phyloP scores from a whole-genome alignment of 2,113 vertebrate genomes.

The Mohoua ochrocephala region DNA sequence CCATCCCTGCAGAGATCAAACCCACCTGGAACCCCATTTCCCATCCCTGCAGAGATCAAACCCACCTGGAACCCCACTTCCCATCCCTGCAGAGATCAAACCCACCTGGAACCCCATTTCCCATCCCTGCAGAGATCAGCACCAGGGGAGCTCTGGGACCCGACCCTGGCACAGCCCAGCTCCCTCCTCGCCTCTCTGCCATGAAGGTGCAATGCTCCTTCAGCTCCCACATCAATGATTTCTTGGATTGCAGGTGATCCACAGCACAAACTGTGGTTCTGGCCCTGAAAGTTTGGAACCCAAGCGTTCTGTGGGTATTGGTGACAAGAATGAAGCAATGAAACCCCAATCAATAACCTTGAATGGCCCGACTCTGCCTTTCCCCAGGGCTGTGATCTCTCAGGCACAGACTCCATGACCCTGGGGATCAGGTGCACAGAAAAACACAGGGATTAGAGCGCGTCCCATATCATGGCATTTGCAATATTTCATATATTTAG shows the following conservation, averaged over 20 bases:
- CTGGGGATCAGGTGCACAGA: neutral
- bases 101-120: neutral
- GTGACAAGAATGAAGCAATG: accelerated
- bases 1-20: neutral
- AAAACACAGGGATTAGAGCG: accelerated
- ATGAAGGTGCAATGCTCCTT: accelerated
- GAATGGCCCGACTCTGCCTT: neutral
- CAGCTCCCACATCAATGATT: accelerated
- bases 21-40: neutral
- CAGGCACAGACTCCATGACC: accelerated
- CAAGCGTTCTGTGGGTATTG: accelerated
- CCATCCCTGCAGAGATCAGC: neutral
- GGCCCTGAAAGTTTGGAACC: neutral
- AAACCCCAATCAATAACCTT: neutral
- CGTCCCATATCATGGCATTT: neutral
- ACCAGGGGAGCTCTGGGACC: neutral
- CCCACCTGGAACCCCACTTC: neutral
- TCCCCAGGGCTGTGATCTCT: neutral
- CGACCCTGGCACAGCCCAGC: neutral
- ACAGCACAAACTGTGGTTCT: accelerated
- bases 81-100: neutral
- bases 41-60: neutral
- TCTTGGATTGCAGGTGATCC: neutral
- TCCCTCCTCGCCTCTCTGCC: neutral
- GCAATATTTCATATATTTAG: neutral